Percentiles rank a stretch among this genome's conserved stretches.
These are phyloP conservation scores for Sceliomorpha sp. DNA, from an alignment of 2,888 invertebrate genomes.

Conservation along the genomic window DNA sequence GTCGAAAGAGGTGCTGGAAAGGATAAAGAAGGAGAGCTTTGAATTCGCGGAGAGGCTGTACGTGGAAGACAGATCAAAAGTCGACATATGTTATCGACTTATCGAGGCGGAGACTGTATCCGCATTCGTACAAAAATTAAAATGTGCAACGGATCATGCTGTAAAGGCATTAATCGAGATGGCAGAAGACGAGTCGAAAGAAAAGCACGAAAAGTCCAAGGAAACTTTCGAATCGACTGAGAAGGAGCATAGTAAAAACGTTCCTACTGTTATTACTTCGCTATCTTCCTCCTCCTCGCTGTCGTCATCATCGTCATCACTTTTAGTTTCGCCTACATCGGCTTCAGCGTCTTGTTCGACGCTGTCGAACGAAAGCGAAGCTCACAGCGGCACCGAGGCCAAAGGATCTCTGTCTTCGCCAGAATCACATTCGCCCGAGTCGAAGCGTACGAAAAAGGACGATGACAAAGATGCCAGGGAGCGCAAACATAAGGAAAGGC, in stretches of 20 bases:
- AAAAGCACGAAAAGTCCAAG: slow-evolving; percentile 60
- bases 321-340: slow-evolving; percentile 43
- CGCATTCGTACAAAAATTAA: slow-evolving; percentile 73
- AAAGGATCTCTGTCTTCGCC: slow-evolving; percentile 60
- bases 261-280: slow-evolving; percentile 9
- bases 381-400: slow-evolving; percentile 61
- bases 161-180: slow-evolving; percentile 77
- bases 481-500: slow-evolving; percentile 51
- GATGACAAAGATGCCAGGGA: slow-evolving; percentile 61
- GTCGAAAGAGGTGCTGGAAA: slow-evolving; percentile 72
- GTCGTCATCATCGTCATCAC: slow-evolving; percentile 51
- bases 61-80: slow-evolving; percentile 61
- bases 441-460: slow-evolving; percentile 56
- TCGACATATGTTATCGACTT: slow-evolving; percentile 66
- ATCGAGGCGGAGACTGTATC: slow-evolving; percentile 69
- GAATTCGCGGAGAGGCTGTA: slow-evolving; percentile 68
- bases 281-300: slow-evolving; percentile 21
- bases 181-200: slow-evolving; percentile 77
- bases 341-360: slow-evolving; percentile 23
- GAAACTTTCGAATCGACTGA: slow-evolving; percentile 4
- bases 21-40: slow-evolving; percentile 71
- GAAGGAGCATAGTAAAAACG: slow-evolving; percentile 30
- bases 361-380: slow-evolving; percentile 46
- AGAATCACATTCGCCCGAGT: slow-evolving; percentile 18
- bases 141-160: slow-evolving; percentile 77